These are phyloP conservation scores for Halcyon smyrnensis DNA, from an alignment of 2,797 vertebrate genomes.

Conservation along the genomic window DNA sequence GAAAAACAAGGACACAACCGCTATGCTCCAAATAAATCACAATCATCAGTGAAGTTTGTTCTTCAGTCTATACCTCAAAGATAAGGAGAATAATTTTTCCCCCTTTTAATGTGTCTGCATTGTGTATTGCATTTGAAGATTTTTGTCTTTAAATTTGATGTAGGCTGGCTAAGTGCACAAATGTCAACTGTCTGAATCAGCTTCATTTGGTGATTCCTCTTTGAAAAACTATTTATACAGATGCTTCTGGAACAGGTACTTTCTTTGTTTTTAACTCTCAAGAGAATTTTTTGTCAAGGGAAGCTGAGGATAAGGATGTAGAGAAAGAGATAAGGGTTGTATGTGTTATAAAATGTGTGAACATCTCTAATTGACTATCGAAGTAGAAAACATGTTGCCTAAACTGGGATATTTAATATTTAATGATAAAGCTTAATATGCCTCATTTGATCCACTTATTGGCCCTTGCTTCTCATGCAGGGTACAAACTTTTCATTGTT, in stretches of 20 bases:
- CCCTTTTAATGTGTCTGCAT: neutral
- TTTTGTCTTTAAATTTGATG: neutral
- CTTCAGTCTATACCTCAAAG: neutral
- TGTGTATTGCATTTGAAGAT: neutral
- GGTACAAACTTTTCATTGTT: neutral
- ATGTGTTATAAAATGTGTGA: neutral
- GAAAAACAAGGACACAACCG: neutral
- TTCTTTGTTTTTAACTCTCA: neutral
- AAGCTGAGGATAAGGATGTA: neutral
- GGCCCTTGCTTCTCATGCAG: neutral
- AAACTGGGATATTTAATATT: neutral
- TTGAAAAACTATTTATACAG: neutral
- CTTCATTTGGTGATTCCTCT: neutral
- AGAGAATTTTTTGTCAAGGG: neutral
- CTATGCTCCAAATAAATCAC: neutral
- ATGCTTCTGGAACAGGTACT: neutral
- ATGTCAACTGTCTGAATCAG: accelerated
- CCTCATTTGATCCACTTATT: neutral
- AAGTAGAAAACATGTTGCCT: neutral
- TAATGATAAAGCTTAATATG: neutral
- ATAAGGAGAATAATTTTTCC: neutral
- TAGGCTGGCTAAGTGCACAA: neutral
- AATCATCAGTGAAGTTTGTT: neutral
- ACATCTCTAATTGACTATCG: neutral
- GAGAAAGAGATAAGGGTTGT: neutral